phyloP scores from a whole-genome alignment of 2,888 invertebrate species.

The Mantis religiosa region DNA sequence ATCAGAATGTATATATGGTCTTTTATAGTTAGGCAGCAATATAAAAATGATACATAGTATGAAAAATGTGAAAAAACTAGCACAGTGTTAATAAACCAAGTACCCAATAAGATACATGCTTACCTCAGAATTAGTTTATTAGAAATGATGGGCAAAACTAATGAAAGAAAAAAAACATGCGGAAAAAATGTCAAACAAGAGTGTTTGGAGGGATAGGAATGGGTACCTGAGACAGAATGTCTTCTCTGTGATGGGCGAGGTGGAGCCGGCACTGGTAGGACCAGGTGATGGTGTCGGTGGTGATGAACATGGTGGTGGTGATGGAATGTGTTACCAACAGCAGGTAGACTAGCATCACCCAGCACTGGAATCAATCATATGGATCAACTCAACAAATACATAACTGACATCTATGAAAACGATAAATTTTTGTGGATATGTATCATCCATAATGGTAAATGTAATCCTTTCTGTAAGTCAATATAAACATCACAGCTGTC shows the following conservation, averaged over 20 bases:
- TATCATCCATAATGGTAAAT: not conserved
- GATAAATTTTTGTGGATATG: not conserved
- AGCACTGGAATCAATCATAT: slow-evolving; percentile 26
- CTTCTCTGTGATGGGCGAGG: slow-evolving; percentile 39
- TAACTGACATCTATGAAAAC: not conserved
- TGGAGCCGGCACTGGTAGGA: slow-evolving; percentile 5
- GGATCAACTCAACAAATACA: not conserved
- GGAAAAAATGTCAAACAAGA: not conserved
- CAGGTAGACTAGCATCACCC: slow-evolving; percentile 25
- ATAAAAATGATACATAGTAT: not conserved
- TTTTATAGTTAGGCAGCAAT: not conserved
- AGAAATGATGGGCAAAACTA: not conserved
- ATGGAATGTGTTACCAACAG: slow-evolving; percentile 21
- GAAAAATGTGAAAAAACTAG: not conserved
- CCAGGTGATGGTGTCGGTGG: slow-evolving; percentile 16
- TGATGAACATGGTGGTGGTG: slow-evolving; percentile 22
- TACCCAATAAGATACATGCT: not conserved
- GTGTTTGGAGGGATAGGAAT: not conserved
- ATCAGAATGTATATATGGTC: not conserved
- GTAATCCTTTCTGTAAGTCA: not conserved
- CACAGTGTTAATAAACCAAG: not conserved
- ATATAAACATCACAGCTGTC: not conserved
- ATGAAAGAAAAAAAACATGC: not conserved
- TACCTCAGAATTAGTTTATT: not conserved
- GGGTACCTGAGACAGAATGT: slow-evolving; percentile 44